Conservation (phyloP, 2,113 vertebrate genomes). For the Anoplopoma fimbria region DNA sequence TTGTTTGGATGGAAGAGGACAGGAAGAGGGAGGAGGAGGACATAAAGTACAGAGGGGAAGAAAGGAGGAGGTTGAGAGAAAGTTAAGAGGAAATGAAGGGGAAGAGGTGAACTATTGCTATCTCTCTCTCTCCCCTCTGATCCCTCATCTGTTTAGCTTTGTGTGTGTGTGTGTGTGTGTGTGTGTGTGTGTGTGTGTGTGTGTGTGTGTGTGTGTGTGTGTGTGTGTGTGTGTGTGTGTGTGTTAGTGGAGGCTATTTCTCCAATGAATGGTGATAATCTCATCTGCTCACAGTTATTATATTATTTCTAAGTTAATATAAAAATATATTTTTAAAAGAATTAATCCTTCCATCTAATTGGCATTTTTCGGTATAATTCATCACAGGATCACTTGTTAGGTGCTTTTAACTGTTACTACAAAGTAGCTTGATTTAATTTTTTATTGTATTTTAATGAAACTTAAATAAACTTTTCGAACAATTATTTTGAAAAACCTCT, state of each 20-base stretch:
- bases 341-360: neutral
- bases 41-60: neutral
- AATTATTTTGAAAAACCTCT: neutral
- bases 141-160: constrained; percentile 12
- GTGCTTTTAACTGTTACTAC: neutral
- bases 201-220: neutral
- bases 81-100: constrained; percentile 26
- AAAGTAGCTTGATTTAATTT: neutral
- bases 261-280: neutral
- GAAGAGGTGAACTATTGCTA: constrained; percentile 32
- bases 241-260: neutral
- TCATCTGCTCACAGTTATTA: constrained; percentile 16
- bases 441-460: neutral
- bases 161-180: constrained; percentile 6
- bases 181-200: constrained; percentile 16
- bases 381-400: neutral
- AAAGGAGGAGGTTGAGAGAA: constrained; percentile 9
- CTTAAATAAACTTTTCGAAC: neutral
- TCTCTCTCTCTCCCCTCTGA: constrained; percentile 36
- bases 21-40: neutral
- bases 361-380: too few species aligned
- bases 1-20: neutral
- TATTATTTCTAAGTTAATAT: constrained; percentile 12
- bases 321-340: too few species aligned
- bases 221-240: constrained; percentile 12